Conservation (phyloP, 30 jellyfish, hydroid and myxozoan species). For the Sanderia malayensis region DNA sequence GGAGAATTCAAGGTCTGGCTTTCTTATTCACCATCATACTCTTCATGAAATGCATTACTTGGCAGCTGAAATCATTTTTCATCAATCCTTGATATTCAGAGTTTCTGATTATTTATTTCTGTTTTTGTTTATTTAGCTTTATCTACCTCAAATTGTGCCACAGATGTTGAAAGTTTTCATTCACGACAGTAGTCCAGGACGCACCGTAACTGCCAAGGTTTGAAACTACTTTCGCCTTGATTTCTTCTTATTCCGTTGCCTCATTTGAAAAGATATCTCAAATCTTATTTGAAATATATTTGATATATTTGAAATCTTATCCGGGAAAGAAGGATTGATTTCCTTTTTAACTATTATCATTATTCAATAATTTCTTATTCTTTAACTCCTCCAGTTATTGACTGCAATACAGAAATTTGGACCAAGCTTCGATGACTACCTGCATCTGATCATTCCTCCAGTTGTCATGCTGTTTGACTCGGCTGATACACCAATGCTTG, state of each 20-base stretch:
- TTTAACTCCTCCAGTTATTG: slow-evolving; percentile 47
- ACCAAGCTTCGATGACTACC: slow-evolving; percentile 90
- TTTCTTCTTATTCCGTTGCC: too few relatives aligned
- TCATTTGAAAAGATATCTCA: too few relatives aligned
- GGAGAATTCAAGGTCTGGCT: slow-evolving; percentile 93
- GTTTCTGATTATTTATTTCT: too few relatives aligned
- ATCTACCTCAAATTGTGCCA: slow-evolving; percentile 89
- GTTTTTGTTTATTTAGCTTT: slow-evolving; percentile 67
- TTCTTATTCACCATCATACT: background rate
- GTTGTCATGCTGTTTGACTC: slow-evolving; percentile 85
- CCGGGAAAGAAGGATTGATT: too few relatives aligned
- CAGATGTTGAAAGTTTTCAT: slow-evolving; percentile 82
- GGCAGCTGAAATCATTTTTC: too few relatives aligned
- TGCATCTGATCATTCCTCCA: slow-evolving; percentile 89
- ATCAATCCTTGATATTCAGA: too few relatives aligned
- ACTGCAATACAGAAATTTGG: slow-evolving; percentile 92
- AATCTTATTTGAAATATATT: too few relatives aligned
- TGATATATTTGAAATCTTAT: too few relatives aligned
- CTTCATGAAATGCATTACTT: background rate
- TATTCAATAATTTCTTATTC: too few relatives aligned
- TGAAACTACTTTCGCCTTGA: too few relatives aligned
- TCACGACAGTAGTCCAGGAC: slow-evolving; percentile 76
- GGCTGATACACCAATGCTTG: slow-evolving; percentile 68
- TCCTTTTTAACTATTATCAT: too few relatives aligned
- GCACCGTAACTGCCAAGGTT: slow-evolving; percentile 90